Evolutionary conservation across 2,888 invertebrate species (phyloP).

Genomic region (Apoderus coryli): DNA sequence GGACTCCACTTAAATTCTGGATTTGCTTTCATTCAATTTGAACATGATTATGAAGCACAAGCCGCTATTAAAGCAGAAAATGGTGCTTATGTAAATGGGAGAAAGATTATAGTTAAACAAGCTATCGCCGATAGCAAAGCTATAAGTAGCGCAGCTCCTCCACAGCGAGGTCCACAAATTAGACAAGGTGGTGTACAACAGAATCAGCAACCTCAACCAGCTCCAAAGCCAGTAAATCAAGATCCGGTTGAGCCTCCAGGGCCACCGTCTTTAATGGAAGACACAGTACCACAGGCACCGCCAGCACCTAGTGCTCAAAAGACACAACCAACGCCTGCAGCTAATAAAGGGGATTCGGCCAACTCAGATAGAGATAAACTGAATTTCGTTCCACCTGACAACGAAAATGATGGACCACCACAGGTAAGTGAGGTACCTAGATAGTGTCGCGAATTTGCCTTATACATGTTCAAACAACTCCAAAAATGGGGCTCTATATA

Average conservation of each 20-base stretch:
- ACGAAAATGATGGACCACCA: no score
- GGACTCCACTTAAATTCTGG: constrained; percentile 61
- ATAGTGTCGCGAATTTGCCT: no score
- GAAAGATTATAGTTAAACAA: constrained; percentile 50
- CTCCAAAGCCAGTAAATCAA: constrained; percentile 1
- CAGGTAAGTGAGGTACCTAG: no score
- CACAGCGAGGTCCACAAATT: constrained; percentile 5
- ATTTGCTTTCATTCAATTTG: constrained; percentile 81
- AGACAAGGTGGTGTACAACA: no score
- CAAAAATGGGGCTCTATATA: no score
- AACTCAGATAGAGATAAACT: no score
- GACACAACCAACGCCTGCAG: constrained; percentile 6
- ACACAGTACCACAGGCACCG: no score
- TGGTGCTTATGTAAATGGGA: constrained; percentile 55
- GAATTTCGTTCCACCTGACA: no score
- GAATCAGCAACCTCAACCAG: constrained; percentile 9
- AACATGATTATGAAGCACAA: constrained; percentile 56
- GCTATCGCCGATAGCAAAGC: constrained; percentile 33
- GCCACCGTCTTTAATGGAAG: no score
- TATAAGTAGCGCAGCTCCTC: constrained; percentile 8
- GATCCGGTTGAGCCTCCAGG: no score
- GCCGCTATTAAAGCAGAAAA: constrained; percentile 59
- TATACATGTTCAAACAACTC: no score
- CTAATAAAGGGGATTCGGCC: constrained; percentile 5
- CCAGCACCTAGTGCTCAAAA: constrained; percentile 5